Evolutionary conservation across 2,113 vertebrate species (phyloP).

Genomic region (Chaetura pelagica): DNA sequence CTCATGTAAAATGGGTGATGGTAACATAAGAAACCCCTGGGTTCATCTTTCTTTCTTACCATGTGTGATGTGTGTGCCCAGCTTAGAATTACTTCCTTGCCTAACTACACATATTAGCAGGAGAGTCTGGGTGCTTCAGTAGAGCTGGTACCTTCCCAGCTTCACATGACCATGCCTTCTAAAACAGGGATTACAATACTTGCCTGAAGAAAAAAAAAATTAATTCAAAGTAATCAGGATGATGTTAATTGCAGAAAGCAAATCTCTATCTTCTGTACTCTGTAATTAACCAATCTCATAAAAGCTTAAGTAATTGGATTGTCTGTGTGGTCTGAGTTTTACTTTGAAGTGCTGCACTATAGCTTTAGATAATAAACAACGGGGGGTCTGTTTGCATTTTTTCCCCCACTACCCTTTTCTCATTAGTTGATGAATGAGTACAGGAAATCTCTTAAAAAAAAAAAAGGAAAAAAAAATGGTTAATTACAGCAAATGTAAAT

Average conservation of each 20-base stretch:
- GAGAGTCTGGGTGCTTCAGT: fast-evolving
- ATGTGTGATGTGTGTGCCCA: not conserved
- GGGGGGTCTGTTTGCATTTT: fast-evolving
- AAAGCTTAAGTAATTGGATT: not conserved
- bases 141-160: not conserved
- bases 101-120: fast-evolving
- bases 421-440: not conserved
- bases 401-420: not conserved
- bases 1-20: not conserved
- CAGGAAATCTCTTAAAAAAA: not conserved
- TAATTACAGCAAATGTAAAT: not conserved
- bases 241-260: constrained; percentile 22
- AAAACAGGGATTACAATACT: fast-evolving
- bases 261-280: not conserved
- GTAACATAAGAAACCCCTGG: not conserved
- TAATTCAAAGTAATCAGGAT: not conserved
- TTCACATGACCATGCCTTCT: fast-evolving
- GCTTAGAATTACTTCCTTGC: not conserved
- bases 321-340: not conserved
- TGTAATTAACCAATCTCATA: not conserved
- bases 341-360: not conserved
- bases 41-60: not conserved
- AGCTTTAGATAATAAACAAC: not conserved
- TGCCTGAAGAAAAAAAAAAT: not conserved
- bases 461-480: too few species aligned